phyloP scores from a whole-genome alignment of 2,888 invertebrate species.

The Catocala nupta region DNA sequence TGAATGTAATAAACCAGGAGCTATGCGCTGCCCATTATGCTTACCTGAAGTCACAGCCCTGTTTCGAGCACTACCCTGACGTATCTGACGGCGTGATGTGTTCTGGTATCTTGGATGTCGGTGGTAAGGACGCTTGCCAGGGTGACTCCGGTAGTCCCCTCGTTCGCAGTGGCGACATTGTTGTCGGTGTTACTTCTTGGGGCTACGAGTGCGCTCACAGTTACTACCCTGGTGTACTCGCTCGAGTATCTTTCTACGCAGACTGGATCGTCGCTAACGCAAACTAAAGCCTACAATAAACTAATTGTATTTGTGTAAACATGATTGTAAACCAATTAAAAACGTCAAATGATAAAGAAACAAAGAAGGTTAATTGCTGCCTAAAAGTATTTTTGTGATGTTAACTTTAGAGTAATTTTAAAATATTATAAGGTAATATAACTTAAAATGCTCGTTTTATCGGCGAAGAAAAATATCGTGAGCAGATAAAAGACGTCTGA shows the following conservation, averaged over 20 bases:
- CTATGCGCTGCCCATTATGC: constrained; percentile 61
- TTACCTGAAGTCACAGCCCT: constrained; percentile 41
- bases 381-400: too few relatives aligned
- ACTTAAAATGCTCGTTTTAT: too few relatives aligned
- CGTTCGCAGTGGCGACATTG: constrained; percentile 55
- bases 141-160: constrained; percentile 86
- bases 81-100: constrained; percentile 61
- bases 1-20: constrained; percentile 58
- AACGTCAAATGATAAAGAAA: too few relatives aligned
- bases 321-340: too few relatives aligned
- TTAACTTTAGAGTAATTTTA: too few relatives aligned
- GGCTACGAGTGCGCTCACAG: constrained; percentile 54
- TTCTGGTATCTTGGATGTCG: constrained; percentile 57
- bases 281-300: too few relatives aligned
- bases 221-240: constrained; percentile 59
- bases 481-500: too few relatives aligned
- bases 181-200: constrained; percentile 65
- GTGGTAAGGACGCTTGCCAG: constrained; percentile 73
- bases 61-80: constrained; percentile 46
- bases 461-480: too few relatives aligned
- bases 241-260: constrained; percentile 57
- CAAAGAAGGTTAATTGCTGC: too few relatives aligned
- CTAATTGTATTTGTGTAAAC: background rate
- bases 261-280: constrained; percentile 61
- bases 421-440: too few relatives aligned